Base-by-base conservation (phyloP, 1,140 invertebrate genomes). In the Ceratina australensis region DNA sequence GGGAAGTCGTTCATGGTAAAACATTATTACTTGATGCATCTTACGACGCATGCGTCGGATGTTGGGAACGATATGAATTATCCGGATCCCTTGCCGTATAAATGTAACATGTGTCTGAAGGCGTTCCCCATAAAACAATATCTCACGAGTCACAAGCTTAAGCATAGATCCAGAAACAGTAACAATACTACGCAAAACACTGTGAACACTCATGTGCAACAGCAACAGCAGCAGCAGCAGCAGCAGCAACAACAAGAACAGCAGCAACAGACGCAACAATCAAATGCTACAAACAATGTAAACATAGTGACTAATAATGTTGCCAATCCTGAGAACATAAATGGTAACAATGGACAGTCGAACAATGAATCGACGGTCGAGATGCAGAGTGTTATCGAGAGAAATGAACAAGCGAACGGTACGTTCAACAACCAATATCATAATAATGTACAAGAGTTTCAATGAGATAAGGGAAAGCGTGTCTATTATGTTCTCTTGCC, bases 1-100 rank as follows among this genome's bases (percentile, higher is more conserved):
- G 95, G 95, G 65, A 95, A 95, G 84, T 94, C 94, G 7, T 97
- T 97, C 86, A 93, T 95, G 18, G 94, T 95, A 24, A 95, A 95
- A 86, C 93, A 94, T 85, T 95, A 95, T 83, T 95, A 94, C 81
- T 86, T 94, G 63, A 94, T 95, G 88, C 95, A 95, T 87, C 78
- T 92, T 50, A 91, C 91, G 2, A 93, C 90, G 15, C 93, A 94
- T 78, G 89, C 89, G 22, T 86, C 90, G 2, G 79, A 88, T 5
- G 83, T 87, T 0, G 63, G 72, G 0, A 88, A 91, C 24, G 89
- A 87, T 15, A 81, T 88, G 28, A 88, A 84, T 66, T 85, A 84
- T 59, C 81, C 87, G 16, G 91, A 92, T 79, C 89, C 91, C 0
- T 80, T 92, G 22, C 93, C 93, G 10, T 94, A 93, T 78, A 93